Conservation (phyloP, 2,113 vertebrate genomes). For the Bubo bubo region DNA sequence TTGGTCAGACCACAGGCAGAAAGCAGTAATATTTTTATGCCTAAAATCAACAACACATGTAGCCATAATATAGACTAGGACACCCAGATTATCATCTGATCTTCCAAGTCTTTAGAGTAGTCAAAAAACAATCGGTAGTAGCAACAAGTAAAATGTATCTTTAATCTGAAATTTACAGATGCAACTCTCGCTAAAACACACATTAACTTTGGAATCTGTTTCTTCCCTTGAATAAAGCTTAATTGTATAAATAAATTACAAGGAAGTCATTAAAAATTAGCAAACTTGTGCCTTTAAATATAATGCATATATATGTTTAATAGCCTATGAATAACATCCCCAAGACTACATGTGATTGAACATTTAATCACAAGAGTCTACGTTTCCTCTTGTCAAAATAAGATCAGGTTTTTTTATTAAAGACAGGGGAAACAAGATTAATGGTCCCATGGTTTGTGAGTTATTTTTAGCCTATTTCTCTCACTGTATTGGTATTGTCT, state of each 20-base stretch:
- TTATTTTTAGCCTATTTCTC: neutral
- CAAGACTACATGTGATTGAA: neutral
- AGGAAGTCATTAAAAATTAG: neutral
- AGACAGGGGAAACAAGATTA: neutral
- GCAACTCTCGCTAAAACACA: neutral
- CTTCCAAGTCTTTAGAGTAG: neutral
- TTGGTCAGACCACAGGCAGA: neutral
- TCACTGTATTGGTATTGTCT: neutral
- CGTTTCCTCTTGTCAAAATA: neutral
- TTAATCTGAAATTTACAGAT: neutral
- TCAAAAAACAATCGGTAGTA: neutral
- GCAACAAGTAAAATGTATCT: neutral
- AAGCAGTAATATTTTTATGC: neutral
- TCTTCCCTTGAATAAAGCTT: neutral
- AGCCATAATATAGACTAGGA: accelerated
- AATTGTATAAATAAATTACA: neutral
- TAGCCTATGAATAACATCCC: neutral
- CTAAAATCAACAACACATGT: neutral
- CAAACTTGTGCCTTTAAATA: neutral
- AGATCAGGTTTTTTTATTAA: neutral
- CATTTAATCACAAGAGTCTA: neutral
- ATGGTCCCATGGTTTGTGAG: neutral
- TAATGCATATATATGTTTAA: neutral
- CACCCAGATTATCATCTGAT: neutral
- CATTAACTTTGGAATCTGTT: neutral